phyloP scores from a whole-genome alignment of 2,113 vertebrate genomes.

The Andinoacara biseriatus region DNA sequence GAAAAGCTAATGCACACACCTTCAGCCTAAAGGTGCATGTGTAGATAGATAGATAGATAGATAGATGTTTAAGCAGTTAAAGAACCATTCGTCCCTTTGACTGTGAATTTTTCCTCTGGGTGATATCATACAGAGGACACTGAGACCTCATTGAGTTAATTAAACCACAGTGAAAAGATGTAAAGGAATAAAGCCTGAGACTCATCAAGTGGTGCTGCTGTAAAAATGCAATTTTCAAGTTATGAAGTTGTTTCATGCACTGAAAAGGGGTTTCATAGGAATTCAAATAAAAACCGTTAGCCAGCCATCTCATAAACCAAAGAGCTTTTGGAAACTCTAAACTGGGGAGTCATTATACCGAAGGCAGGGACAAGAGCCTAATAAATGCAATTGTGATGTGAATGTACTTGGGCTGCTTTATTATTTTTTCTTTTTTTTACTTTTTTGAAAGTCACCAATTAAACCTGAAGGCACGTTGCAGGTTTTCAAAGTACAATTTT shows the following conservation, averaged over 20 bases:
- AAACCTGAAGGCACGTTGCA: neutral
- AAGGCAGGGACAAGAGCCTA: slow-evolving; percentile 21
- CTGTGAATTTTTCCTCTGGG: slow-evolving; percentile 48
- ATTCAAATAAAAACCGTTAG: slow-evolving; percentile 59
- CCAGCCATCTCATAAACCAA: slow-evolving; percentile 47
- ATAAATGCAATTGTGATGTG: slow-evolving; percentile 19
- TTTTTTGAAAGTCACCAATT: slow-evolving; percentile 7
- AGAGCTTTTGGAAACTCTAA: slow-evolving; percentile 27
- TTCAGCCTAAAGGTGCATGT: slow-evolving; percentile 20
- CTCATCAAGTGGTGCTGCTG: slow-evolving; percentile 6
- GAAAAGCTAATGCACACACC: slow-evolving; percentile 70
- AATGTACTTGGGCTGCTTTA: neutral
- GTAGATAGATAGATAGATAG: neutral
- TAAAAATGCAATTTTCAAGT: slow-evolving; percentile 57
- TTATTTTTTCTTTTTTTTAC: neutral
- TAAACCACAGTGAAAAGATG: slow-evolving; percentile 62
- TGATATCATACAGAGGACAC: slow-evolving; percentile 61
- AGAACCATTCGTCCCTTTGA: slow-evolving; percentile 28
- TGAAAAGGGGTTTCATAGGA: slow-evolving; percentile 53
- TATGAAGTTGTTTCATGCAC: slow-evolving; percentile 60
- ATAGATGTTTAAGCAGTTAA: slow-evolving; percentile 10
- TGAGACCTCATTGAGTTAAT: slow-evolving; percentile 64
- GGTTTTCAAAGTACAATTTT: neutral
- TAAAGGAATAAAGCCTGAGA: slow-evolving; percentile 49
- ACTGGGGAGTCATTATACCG: slow-evolving; percentile 22